Evolutionary conservation across 1,140 invertebrate genomes (phyloP).

Genomic region (Drosophila bocqueti): DNA sequence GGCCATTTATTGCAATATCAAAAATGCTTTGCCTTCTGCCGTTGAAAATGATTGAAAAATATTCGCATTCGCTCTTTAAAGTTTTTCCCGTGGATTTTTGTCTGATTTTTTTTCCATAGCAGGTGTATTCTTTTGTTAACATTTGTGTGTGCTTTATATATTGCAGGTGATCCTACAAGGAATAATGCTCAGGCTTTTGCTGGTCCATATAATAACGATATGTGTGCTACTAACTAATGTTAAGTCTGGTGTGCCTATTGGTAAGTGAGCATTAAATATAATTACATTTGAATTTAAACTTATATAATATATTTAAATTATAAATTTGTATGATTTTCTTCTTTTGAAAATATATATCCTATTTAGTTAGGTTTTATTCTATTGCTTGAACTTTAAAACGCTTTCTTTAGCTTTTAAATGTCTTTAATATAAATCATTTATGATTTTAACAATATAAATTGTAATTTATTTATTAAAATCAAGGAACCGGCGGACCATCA

Average conservation of each 20-base stretch:
- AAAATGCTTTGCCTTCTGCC: conserved; percentile 49
- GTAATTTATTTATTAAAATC: too few species aligned
- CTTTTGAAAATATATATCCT: background rate
- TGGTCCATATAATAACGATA: conserved; percentile 74
- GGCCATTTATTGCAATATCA: conserved; percentile 55
- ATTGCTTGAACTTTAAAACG: too few species aligned
- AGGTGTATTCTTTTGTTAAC: conserved; percentile 3
- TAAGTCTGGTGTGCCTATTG: conserved; percentile 82
- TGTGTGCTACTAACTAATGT: conserved; percentile 77
- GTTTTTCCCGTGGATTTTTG: conserved; percentile 17
- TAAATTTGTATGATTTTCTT: background rate
- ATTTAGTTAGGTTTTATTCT: background rate
- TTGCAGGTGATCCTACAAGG: conserved; percentile 69
- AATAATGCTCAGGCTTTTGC: conserved; percentile 81
- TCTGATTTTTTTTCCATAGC: conserved; percentile 5
- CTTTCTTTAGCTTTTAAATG: background rate
- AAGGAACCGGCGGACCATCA: conserved; percentile 83
- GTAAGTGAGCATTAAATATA: conserved; percentile 45
- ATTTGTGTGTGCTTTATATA: background rate
- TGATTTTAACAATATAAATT: too few species aligned
- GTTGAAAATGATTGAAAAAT: conserved; percentile 72
- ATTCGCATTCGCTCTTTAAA: conserved; percentile 48
- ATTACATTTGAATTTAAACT: background rate
- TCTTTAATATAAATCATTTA: background rate
- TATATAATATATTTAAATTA: background rate